Base-by-base conservation (phyloP, 2,113 vertebrate species). In the Pardalotus punctatus region DNA sequence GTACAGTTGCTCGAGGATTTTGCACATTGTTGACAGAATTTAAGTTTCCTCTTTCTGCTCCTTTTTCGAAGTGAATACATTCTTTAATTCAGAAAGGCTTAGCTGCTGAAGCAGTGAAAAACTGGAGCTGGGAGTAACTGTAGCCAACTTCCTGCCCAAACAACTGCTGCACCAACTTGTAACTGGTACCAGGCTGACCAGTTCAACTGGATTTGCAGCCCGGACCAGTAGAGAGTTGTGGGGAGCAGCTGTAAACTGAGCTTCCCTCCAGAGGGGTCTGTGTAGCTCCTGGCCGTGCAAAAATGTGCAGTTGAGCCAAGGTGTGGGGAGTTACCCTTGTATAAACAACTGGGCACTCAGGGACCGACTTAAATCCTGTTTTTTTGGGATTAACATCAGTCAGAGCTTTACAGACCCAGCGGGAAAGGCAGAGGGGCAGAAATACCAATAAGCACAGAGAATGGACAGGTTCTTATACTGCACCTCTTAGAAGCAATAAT, bases 111-210 rank as follows among this genome's bases (percentile, higher is more conserved):
- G 78, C 42, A 73, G 70, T 40, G 87, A 65, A 78, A 83, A 86
- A 91, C 77, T 89, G 50, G 16, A 90, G 58, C 15, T 24, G 22
- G 5, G 31, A 24, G 22, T 2, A 35, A 28, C 27, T 64, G 48
- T 3, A 27, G 40, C 21, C 42, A 76, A 9, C 12, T 27, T 91
- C 50, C 66, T 65, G 65, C 29, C 85, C 80, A 40, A 77, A 43
- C 53, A 83, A 78, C 64, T 97, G 96, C 95, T 95, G 97, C 91
- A 97, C 96, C 14, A 80, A 29, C 53, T 35, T 65, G 92, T 65
- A 93, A 93, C 25, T 47, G 64, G 69, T 36, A 5, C 62, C 62
- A 43, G 72, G 36, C 33, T 43, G 35, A 93, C 74, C 61, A 12
- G 65, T 85, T 38, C 17, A 48, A 65, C 92, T 50, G 82, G 87